A percentile compares a stretch with the other conserved stretches of the same genome.
Conservation (phyloP, 2,888 invertebrate species). For the Eupelmus urozonus region DNA sequence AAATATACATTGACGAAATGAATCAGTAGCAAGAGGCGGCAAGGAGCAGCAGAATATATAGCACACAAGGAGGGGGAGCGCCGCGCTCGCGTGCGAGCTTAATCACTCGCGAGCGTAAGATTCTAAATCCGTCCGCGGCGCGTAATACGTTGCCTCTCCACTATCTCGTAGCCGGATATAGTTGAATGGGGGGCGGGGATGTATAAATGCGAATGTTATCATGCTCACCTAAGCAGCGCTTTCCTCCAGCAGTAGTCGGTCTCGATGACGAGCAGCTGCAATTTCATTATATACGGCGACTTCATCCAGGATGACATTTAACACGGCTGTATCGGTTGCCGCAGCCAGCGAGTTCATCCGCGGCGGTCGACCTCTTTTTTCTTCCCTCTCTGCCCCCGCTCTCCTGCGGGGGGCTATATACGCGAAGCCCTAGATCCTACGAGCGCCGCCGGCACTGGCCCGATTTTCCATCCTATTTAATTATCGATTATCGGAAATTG, state of each 20-base stretch:
- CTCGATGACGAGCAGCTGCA: slow-evolving; percentile 74
- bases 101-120: not conserved
- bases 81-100: not conserved
- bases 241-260: slow-evolving; percentile 75
- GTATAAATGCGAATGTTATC: no score
- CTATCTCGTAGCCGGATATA: no score
- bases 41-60: no score
- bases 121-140: not conserved
- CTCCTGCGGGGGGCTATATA: not conserved
- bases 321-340: not conserved
- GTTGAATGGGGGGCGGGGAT: no score
- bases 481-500: slow-evolving; percentile 24
- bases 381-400: not conserved
- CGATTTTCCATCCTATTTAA: slow-evolving; percentile 37
- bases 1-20: no score
- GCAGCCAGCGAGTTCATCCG: not conserved
- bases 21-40: no score
- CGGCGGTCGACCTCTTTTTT: not conserved
- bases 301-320: slow-evolving; percentile 31
- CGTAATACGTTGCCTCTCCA: not conserved
- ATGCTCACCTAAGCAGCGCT: slow-evolving; percentile 72
- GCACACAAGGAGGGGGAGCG: not conserved
- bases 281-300: slow-evolving; percentile 74
- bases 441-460: not conserved
- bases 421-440: not conserved